Percentiles rank a stretch among this genome's conserved stretches.
These are phyloP conservation scores for Drosophila atripex DNA, from an alignment of 2,888 invertebrate species.

Conservation along the genomic window DNA sequence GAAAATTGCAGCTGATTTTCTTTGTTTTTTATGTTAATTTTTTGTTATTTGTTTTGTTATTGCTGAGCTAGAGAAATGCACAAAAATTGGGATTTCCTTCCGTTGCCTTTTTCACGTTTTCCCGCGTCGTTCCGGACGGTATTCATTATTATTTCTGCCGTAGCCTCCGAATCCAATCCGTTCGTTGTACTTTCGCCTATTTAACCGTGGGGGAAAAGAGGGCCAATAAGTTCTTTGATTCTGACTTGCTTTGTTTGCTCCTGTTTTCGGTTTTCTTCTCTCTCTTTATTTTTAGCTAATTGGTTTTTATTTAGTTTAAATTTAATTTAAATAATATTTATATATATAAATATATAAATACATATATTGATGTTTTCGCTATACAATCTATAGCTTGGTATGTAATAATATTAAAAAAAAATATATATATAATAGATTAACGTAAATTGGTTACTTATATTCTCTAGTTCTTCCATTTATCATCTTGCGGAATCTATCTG, in stretches of 20 bases:
- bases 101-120: not conserved
- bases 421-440: slow-evolving; percentile 33
- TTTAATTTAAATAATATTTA: slow-evolving; percentile 73
- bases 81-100: slow-evolving; percentile 5
- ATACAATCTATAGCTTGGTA: slow-evolving; percentile 48
- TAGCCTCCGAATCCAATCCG: slow-evolving; percentile 4
- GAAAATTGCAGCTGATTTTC: slow-evolving; percentile 54
- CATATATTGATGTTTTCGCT: slow-evolving; percentile 44
- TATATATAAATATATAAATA: slow-evolving; percentile 30
- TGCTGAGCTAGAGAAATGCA: slow-evolving; percentile 27
- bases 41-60: not conserved
- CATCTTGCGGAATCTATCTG: slow-evolving; percentile 13
- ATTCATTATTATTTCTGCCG: slow-evolving; percentile 1
- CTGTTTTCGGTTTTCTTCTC: slow-evolving; percentile 23
- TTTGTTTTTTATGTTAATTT: not conserved
- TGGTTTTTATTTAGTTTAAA: slow-evolving; percentile 52
- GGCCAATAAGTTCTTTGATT: slow-evolving; percentile 15
- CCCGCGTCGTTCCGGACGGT: slow-evolving; percentile 4
- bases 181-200: slow-evolving; percentile 35
- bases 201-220: slow-evolving; percentile 1
- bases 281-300: slow-evolving; percentile 47
- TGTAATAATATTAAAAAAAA: slow-evolving; percentile 46
- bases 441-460: slow-evolving; percentile 42
- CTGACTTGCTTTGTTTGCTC: slow-evolving; percentile 33
- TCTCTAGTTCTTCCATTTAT: slow-evolving; percentile 18